Base-by-base conservation (phyloP, 2,797 vertebrate genomes). In the Melanotaenia parkinsoni region DNA sequence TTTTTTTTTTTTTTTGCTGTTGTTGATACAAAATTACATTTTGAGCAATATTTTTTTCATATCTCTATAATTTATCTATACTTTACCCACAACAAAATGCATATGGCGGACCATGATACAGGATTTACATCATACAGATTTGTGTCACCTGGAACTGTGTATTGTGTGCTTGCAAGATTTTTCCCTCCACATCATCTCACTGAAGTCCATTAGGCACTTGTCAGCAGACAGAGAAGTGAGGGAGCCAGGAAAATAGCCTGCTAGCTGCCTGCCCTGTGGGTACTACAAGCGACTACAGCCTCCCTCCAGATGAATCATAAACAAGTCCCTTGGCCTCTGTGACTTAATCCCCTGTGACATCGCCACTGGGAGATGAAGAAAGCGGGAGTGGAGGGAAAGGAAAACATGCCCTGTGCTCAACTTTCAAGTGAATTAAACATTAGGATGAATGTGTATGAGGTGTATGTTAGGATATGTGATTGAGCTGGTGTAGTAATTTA, bases 321-420 rank as follows among this genome's bases (percentile, higher is more conserved):
- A 92, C 90, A 87, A 86, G 82, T 88, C 87, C 81, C 83, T 77
- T 13, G 86, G 86, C 87, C 82, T 84, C 65, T 0, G 32, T 92
- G 92, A 92, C 85, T 91, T 93, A 88, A 93, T 93, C 89, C 91
- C 90, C 88, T 80, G 81, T 93, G 92, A 93, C 91, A 92, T 89
- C 80, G 84, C 87, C 87, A 88, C 68, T 1, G 88, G 88, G 89
- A 83, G 77, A 75, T 4, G 26, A 77, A 63, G 83, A 77, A 79
- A 79, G 63, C 73, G 74, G 80, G 76, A 85, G 78, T 10, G 4
- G 51, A 38, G 69, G 70, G 53, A 86, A 83, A 84, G 63, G 77
- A 86, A 91, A 91, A 90, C 86, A 90, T 64, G 82, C 80, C 77
- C 84, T 3, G 65, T 76, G 84, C 82, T 89, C 84, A 82, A 88